Evolutionary conservation across 2,888 invertebrate genomes (phyloP).

Genomic region (Cheilosia soror): DNA sequence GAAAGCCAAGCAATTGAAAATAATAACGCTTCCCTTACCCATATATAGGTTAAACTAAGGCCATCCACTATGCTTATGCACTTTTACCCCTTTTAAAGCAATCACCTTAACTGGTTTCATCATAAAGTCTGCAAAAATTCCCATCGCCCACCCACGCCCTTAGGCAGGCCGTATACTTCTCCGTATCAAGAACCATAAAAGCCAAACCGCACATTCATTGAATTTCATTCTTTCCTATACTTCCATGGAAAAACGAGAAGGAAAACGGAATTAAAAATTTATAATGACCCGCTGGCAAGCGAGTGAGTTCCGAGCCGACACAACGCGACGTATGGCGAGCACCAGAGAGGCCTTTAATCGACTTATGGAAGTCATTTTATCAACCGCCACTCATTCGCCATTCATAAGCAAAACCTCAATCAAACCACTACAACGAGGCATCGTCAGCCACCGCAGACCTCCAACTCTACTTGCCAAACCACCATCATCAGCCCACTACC

Average conservation of each 20-base stretch:
- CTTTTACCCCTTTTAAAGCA: constrained; percentile 23
- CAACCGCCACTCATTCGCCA: constrained; percentile 74
- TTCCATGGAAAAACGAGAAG: constrained; percentile 23
- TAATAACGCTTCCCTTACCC: not conserved
- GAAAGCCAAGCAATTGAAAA: too few species aligned
- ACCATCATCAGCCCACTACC: constrained; percentile 63
- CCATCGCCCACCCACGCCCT: constrained; percentile 39
- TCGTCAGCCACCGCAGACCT: constrained; percentile 41
- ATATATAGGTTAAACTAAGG: constrained; percentile 27
- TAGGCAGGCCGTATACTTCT: constrained; percentile 23
- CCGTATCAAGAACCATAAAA: constrained; percentile 45
- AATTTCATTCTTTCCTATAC: constrained; percentile 48
- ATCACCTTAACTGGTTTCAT: constrained; percentile 27
- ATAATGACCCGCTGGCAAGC: constrained; percentile 55
- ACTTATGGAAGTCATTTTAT: constrained; percentile 74
- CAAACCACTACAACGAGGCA: constrained; percentile 62
- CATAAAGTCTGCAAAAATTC: constrained; percentile 38
- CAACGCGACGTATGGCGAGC: not conserved
- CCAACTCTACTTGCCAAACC: constrained; percentile 7
- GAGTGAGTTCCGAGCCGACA: constrained; percentile 41
- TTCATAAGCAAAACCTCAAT: constrained; percentile 74
- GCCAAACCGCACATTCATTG: constrained; percentile 65
- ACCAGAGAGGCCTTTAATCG: constrained; percentile 63
- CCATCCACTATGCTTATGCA: constrained; percentile 2
- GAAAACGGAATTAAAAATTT: constrained; percentile 64